A percentile compares a stretch with the other conserved stretches of the same genome.
Conservation (phyloP, 2,113 vertebrate species). For the Myanophis thanlyinensis region DNA sequence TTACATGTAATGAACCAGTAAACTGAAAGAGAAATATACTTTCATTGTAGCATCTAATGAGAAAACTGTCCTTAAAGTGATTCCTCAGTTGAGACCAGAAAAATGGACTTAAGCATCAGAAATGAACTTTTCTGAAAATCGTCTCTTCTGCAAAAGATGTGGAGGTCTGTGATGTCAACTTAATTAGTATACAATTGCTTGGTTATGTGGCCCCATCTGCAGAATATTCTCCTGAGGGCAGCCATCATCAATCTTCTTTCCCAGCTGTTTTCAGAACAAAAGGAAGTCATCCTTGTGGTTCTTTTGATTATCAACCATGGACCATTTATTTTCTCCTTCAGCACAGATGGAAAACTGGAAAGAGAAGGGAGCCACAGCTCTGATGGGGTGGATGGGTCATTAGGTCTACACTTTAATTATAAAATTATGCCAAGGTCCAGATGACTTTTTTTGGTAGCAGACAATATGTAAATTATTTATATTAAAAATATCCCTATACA, state of each 20-base stretch:
- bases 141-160: accelerated
- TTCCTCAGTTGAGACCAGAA: not conserved
- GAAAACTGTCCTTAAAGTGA: not conserved
- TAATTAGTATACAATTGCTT: not conserved
- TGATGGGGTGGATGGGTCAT: conserved; percentile 33
- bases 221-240: not conserved
- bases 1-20: not conserved
- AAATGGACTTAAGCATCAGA: not conserved
- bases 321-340: conserved; percentile 30
- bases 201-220: conserved; percentile 35
- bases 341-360: conserved; percentile 43
- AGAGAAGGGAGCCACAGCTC: not conserved
- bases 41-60: not conserved
- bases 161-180: not conserved
- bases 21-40: not conserved
- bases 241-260: not conserved
- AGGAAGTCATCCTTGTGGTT: not conserved
- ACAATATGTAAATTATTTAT: conserved; percentile 53
- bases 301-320: conserved; percentile 25
- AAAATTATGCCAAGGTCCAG: conserved; percentile 48
- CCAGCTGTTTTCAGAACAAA: conserved; percentile 11
- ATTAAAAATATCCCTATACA: conserved; percentile 41
- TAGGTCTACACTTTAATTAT: conserved; percentile 38
- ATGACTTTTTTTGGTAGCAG: conserved; percentile 43
- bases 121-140: not conserved